Base-by-base conservation (phyloP, 2,797 vertebrate species). In the Scarus forsteni region DNA sequence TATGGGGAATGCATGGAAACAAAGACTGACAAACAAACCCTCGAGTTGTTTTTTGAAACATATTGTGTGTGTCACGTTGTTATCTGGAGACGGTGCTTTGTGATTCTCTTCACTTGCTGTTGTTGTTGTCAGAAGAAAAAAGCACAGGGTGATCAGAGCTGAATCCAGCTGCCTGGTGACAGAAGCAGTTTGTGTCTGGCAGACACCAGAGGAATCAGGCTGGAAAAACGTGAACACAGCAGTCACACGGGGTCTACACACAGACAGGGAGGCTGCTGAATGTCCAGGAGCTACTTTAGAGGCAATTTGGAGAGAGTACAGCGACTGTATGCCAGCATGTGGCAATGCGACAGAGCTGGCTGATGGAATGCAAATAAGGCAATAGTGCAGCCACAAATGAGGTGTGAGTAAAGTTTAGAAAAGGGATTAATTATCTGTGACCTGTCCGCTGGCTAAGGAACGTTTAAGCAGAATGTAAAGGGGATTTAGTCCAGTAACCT, bases 261-360 rank as follows among this genome's bases (percentile, higher is more conserved):
- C 61, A 60, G 68, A 64, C 55, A 44, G 66, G 56, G 14, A 9
- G 79, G 75, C 79, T 74, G 79, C 73, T 70, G 72, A 27, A 83
- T 81, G 86, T 88, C 84, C 82, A 75, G 54, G 69, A 88, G 86
- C 83, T 89, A 79, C 85, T 89, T 88, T 83, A 73, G 64, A 83
- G 85, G 78, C 73, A 62, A 76, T 86, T 79, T 89, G 73, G 71
- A 83, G 66, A 61, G 70, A 82, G 82, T 82, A 80, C 77, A 44
- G 70, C 15, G 9, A 66, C 70, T 83, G 73, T 43, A 16, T 70
- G 65, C 79, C 86, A 85, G 84, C 83, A 50, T 77, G 77, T 87
- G 73, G 83, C 64, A 42, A 71, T 83, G 88, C 61, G 64, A 89
- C 90, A 81, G 66, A 78, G 77, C 75, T 60, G 83, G 61, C 73